Evolutionary conservation across 2,888 invertebrate species (phyloP), one percentile per base, ranked within the genome.

Genomic region (Orthonychiurus folsomi): DNA sequence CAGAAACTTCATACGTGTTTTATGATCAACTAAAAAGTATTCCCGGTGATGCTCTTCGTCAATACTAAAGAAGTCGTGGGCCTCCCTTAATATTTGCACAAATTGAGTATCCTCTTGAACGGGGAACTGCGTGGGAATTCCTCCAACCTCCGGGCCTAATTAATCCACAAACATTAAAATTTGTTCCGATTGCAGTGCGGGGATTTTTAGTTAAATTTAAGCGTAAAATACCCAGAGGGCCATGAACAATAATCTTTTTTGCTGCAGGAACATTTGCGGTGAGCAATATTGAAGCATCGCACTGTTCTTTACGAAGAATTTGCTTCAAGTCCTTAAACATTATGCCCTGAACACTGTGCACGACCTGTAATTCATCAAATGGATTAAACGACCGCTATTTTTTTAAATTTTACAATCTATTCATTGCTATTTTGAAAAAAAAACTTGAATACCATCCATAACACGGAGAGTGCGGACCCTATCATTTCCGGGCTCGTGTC

Each of bases 251-350:
- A 69, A 97, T 94, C 79, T 97, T 99, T 79, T 99, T 99, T 0
- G 99, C 96, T 1, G 96, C 95, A 0, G 99, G 99, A 20, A 99
- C 96, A 79, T 99, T 99, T 2, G 99, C 99, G 0, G 97, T 97
- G 1, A 99, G 82, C 67, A 99, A 80, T 74, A 99, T 89, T 0
- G 95, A 94, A 0, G 97, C 95, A 78, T 99, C 99, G 76, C 97
- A 99, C 76, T 99, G 99, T 76, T 99, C 99, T 76, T 99, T 99
- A 60, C 97, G 84, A 67, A 99, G 79, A 69, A 97, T 97, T 79
- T 99, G 97, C 75, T 99, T 99, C 24, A 99, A 80, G 79, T 99
- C 99, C 79, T 99, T 99, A 76, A 99, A 97, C 88, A 95, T 96
- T 64, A 99, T 93, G 21, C 97, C 97, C 75, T 97, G 94, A 0